These are phyloP conservation scores for Julus scandinavius DNA, from an alignment of 2,888 invertebrate genomes.

Conservation along the genomic window DNA sequence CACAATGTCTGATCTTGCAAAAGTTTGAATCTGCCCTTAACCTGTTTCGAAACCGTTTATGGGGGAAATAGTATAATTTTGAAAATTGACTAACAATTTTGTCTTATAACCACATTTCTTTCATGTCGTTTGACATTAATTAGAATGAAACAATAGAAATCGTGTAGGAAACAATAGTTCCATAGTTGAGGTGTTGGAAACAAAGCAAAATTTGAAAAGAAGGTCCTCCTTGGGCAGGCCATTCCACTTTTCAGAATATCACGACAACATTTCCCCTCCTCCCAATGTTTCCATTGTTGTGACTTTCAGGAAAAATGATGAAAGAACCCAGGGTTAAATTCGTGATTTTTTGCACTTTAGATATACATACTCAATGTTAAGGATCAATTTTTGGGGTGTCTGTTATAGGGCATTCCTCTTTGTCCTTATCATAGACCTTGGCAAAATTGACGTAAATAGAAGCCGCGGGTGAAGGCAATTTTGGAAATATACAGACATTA, in stretches of 20 bases:
- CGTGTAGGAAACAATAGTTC: neutral
- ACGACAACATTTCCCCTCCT: neutral
- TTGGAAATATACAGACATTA: neutral
- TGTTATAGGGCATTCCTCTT: neutral
- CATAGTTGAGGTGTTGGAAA: neutral
- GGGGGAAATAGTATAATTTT: neutral
- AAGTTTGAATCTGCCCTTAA: slow-evolving; percentile 20
- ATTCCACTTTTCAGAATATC: neutral
- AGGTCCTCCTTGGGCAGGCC: neutral
- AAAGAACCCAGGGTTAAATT: neutral
- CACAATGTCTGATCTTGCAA: neutral
- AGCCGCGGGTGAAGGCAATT: neutral
- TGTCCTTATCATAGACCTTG: slow-evolving; percentile 28
- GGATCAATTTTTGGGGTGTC: neutral
- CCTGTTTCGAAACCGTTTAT: neutral
- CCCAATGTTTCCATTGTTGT: neutral
- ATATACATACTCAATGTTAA: neutral
- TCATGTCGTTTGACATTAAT: neutral
- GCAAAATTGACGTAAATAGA: neutral
- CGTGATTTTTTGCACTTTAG: neutral
- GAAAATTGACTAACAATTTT: neutral
- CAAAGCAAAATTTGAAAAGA: neutral
- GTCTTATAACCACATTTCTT: neutral
- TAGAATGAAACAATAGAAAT: slow-evolving; percentile 2
- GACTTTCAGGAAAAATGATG: neutral